A percentile compares a stretch with the other conserved stretches of the same genome.
Evolutionary conservation across 2,888 invertebrate species (phyloP).

Genomic region (Agriopis leucophaearia): DNA sequence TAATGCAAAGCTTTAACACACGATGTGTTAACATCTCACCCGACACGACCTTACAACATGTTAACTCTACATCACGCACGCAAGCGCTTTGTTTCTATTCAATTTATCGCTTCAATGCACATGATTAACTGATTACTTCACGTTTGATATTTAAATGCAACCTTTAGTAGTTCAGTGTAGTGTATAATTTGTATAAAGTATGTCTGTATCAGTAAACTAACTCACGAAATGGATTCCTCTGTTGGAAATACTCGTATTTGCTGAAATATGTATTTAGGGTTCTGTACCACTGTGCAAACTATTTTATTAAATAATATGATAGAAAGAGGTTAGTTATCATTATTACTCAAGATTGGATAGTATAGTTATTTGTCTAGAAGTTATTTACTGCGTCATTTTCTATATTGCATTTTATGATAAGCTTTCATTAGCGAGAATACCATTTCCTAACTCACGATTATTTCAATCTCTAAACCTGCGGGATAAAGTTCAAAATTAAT

Average conservation of each 20-base stretch:
- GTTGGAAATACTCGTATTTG: too few species aligned
- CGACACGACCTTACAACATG: conserved; percentile 1
- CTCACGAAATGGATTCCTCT: too few species aligned
- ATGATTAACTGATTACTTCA: conserved; percentile 28
- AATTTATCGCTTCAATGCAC: conserved; percentile 28
- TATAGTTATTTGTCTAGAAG: background rate
- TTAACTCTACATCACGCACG: conserved; percentile 18
- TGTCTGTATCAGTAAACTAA: too few species aligned
- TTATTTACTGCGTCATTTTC: conserved; percentile 1
- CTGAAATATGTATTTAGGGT: too few species aligned
- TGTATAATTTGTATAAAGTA: background rate
- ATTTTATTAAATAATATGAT: too few species aligned
- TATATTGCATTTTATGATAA: conserved; percentile 2
- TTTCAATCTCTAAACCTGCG: conserved; percentile 1
- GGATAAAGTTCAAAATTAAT: background rate
- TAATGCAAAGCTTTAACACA: background rate
- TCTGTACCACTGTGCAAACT: too few species aligned
- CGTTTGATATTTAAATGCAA: conserved; percentile 27
- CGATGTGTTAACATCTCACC: conserved; percentile 2
- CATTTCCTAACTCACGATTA: background rate
- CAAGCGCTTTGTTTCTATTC: conserved; percentile 18
- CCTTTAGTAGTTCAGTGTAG: conserved; percentile 2
- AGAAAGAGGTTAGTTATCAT: too few species aligned
- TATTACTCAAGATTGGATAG: too few species aligned
- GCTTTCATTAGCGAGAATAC: conserved; percentile 10